Base-by-base conservation (phyloP, 2,113 vertebrate species). In the Pogona vitticeps region DNA sequence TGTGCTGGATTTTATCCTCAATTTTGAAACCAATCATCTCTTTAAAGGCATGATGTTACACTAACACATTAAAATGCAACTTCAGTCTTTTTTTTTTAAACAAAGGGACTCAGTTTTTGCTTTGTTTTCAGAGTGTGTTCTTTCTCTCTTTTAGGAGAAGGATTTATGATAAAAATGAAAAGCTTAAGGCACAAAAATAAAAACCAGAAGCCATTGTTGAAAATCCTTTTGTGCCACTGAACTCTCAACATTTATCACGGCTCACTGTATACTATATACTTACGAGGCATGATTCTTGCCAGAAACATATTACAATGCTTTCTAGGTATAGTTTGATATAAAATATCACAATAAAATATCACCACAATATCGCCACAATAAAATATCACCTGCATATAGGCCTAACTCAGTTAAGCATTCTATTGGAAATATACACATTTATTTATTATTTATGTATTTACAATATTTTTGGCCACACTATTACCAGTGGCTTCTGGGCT, bases 171-270 rank as follows among this genome's bases (percentile, higher is more conserved):
- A 1, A 88, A 89, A 92, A 85, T 40, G 0, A 86, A 21, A 1
- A 91, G 59, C 68, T 28, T 21, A 52, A 67, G 88, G 21, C 81
- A 82, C 21, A 80, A 92, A 91, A 79, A 83, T 86, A 88, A 90
- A 52, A 63, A 86, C 38, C n/a, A 68, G 59, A 28, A 92, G 87
- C 3, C 79, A 84, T 42, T 83, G 13, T n/a, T 72, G 52, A 63
- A 21, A 79, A 14, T 79, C 80, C 13, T 88, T 61, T 83, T 88
- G 46, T 88, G 80, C 73, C 63, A 56, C 21, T 42, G 71, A 80
- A 76, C 40, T 88, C 82, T 40, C 26, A 88, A 68, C 88, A 88
- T 90, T 65, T 90, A 70, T 80, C 83, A 67, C 42, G 83, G 63
- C 28, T 36, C 33, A 15, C 18, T 56, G 84, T 80, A 76, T 71